A percentile compares a stretch with the other conserved stretches of the same genome.
Evolutionary conservation across 2,888 invertebrate species (phyloP).

Genomic region (Entomobrya proxima): DNA sequence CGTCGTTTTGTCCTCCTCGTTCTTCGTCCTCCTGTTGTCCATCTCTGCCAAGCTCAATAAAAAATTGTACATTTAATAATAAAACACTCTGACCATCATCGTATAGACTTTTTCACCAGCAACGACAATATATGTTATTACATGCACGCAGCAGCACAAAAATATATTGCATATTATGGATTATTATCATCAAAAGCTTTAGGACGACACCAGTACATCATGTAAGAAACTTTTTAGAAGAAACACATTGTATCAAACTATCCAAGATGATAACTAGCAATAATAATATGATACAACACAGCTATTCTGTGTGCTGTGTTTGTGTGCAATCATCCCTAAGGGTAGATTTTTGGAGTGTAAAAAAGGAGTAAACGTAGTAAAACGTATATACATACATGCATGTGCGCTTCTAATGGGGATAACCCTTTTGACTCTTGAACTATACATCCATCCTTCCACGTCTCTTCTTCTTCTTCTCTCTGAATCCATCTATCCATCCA

Average conservation of each 20-base stretch:
- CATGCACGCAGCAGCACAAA: neutral
- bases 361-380: slow-evolving; percentile 34
- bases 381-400: neutral
- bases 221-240: neutral
- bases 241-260: neutral
- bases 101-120: neutral
- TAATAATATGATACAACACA: too few relatives aligned
- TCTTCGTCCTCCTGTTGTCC: slow-evolving; percentile 1
- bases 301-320: too few relatives aligned
- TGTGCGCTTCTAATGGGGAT: slow-evolving; percentile 33
- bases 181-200: neutral
- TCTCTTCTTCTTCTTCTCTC: neutral
- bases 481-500: slow-evolving; percentile 27
- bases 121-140: neutral
- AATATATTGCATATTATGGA: neutral
- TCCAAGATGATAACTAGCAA: neutral
- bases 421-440: slow-evolving; percentile 65
- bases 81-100: slow-evolving; percentile 10
- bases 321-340: slow-evolving; percentile 46
- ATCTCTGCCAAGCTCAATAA: neutral
- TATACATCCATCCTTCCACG: slow-evolving; percentile 34
- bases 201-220: neutral
- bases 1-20: too few relatives aligned
- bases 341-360: slow-evolving; percentile 23
- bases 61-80: slow-evolving; percentile 22